Evolutionary conservation across 2,888 invertebrate genomes (phyloP), one percentile per base, ranked within the genome.

Genomic region (Drosophila paramelanica): DNA sequence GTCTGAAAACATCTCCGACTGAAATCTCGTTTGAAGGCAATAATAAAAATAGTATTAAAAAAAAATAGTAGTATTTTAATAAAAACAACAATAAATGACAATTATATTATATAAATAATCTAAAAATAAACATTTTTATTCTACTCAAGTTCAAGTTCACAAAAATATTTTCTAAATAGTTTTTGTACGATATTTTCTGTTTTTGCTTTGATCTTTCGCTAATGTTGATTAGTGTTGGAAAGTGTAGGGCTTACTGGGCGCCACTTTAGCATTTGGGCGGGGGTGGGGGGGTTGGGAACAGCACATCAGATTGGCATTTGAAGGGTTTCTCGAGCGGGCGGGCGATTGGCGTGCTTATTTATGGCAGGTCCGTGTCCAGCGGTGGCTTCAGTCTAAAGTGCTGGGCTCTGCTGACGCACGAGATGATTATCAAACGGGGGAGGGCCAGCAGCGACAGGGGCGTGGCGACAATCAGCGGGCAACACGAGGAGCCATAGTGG

Each of bases 351-450:
- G 31, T 31, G 31, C 31, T 31, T 31, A 10, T 31, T 31, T 31
- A 10, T 31, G 31, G 10, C 62, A 25, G 11, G 36, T 14, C 36
- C 46, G 41, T 53, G 59, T 47, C 27, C 41, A 43, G 7, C 14
- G 0, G 20, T 14, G 49, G 70, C 67, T 78, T 43, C 60, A 67
- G 81, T 87, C 75, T 73, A 79, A 70, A 75, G 85, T 73, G 73
- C 55, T 73, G 52, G 55, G 65, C 88, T 67, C 59, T 87, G 89
- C 88, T 86, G 86, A 86, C 86, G 86, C 86, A 86, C 86, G 88
- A 88, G 86, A 88, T 86, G 78, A 85, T 82, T 86, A 89, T 89
- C 89, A 79, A 47, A 36, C 47, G 27, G 36, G 39, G 47, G 31
- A 31, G 50, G 23, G 43, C 36, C 66, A 38, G 46, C 33, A 56